Evolutionary conservation across 1,140 invertebrate species (phyloP), one percentile per base, ranked within the genome.

Genomic region (Drosophila bocki): DNA sequence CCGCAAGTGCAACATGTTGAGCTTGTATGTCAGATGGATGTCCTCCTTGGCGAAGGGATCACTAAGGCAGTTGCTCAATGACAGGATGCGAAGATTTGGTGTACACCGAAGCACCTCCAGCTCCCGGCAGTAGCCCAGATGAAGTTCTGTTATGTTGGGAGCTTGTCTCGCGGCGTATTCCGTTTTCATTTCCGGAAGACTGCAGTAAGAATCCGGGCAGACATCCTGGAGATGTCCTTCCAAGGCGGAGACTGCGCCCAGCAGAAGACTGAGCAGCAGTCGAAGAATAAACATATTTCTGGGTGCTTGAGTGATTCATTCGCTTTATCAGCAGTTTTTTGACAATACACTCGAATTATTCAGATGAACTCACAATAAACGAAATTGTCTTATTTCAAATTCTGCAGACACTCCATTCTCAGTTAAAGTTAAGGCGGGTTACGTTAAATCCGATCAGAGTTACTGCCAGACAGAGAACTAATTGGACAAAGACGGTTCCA

Each of bases 371-470:
- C 2, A 39, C 0, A 22, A 3, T 5, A n/a, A 11, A 22, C 1
- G 2, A 7, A 3, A 15, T 3, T n/a, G 9, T 32, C 9, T 17
- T 32, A 17, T 12, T 35, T 7, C 1, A 33, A 33, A 50, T 11
- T 17, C 15, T 0, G 8, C 0, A 5, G 8, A 51, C 6, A 2
- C 50, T 0, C 6, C 3, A 33, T 17, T 13, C 17, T 13, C 5
- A 26, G 35, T 22, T 11, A 26, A 26, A n/a, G 0, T 11, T 11
- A 6, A 39, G 8, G 13, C 35, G 19, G 35, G 35, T n/a, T 39
- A 56, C 39, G 37, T 56, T 56, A 26, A 56, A 39, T 39, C 13
- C 37, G 13, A 39, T 56, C 13, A 39, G n/a, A 56, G 53, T 39
- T 39, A 56, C 53, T 39, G 19, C 15, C 9, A 39, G 13, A 39